These are phyloP conservation scores for Zaprionus africanus DNA, from an alignment of 1,140 invertebrate species.

Conservation along the genomic window DNA sequence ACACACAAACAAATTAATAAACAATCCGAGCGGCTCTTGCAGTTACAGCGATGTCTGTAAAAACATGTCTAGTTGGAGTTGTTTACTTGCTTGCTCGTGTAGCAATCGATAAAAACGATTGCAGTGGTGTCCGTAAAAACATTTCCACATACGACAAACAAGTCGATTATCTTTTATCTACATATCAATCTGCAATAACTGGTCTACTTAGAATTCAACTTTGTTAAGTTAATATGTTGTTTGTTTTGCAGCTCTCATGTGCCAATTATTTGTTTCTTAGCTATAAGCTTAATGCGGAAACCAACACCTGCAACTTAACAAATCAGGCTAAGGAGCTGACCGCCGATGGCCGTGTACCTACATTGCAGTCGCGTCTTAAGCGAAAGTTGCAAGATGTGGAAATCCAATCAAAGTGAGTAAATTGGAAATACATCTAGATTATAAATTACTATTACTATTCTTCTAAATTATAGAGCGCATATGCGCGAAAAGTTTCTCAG, in stretches of 20 bases:
- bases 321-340: slow-evolving; percentile 85
- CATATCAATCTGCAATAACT: no score
- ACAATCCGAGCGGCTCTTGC: slow-evolving; percentile 38
- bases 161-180: no score
- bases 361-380: slow-evolving; percentile 88
- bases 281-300: slow-evolving; percentile 90
- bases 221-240: slow-evolving; percentile 11
- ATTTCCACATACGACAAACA: neutral
- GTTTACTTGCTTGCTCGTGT: neutral
- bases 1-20: slow-evolving; percentile 30
- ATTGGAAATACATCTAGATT: slow-evolving; percentile 1
- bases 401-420: slow-evolving; percentile 93
- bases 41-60: slow-evolving; percentile 24
- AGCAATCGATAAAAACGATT: neutral
- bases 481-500: slow-evolving; percentile 99
- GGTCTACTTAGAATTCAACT: neutral
- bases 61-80: slow-evolving; percentile 17
- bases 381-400: slow-evolving; percentile 96
- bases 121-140: slow-evolving; percentile 28
- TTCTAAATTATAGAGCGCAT: slow-evolving; percentile 90
- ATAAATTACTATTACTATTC: neutral
- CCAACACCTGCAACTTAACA: slow-evolving; percentile 90
- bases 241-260: slow-evolving; percentile 91
- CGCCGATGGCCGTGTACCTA: slow-evolving; percentile 88
- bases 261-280: slow-evolving; percentile 94